A percentile compares a stretch with the other conserved stretches of the same genome.
These are phyloP conservation scores for Agapostemon virescens DNA, from an alignment of 2,888 invertebrate genomes.

Conservation along the genomic window DNA sequence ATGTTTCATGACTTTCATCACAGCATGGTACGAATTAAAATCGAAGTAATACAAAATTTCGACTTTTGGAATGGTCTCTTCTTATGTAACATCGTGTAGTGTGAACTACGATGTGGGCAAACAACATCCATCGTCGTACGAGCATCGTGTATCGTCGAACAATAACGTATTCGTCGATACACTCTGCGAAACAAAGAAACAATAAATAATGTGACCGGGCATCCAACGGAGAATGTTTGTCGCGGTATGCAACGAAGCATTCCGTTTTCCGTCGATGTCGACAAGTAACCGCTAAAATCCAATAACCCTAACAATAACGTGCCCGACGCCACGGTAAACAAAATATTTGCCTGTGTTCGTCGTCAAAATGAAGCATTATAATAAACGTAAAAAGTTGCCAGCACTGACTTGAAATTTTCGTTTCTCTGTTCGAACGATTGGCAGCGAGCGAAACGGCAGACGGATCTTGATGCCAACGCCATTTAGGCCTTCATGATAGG, in stretches of 20 bases:
- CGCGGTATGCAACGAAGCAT: slow-evolving; percentile 32
- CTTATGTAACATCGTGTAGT: slow-evolving; percentile 47
- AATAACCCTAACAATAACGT: slow-evolving; percentile 60
- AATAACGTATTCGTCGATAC: slow-evolving; percentile 29
- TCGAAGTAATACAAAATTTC: slow-evolving; percentile 18
- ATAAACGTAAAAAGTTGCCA: slow-evolving; percentile 78
- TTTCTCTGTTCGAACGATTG: slow-evolving; percentile 76
- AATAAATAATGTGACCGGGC: slow-evolving; percentile 26
- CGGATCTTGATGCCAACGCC: slow-evolving; percentile 72
- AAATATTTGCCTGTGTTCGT: slow-evolving; percentile 56
- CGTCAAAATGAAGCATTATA: slow-evolving; percentile 56
- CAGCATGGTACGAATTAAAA: background rate
- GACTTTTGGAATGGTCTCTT: slow-evolving; percentile 21
- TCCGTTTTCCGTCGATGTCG: slow-evolving; percentile 34
- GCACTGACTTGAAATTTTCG: slow-evolving; percentile 80
- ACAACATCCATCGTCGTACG: slow-evolving; percentile 24
- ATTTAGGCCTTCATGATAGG: slow-evolving; percentile 66
- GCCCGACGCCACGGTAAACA: slow-evolving; percentile 47
- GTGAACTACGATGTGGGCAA: slow-evolving; percentile 4
- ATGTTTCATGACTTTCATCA: slow-evolving; percentile 27
- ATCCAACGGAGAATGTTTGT: slow-evolving; percentile 13
- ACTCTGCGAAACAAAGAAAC: slow-evolving; percentile 21
- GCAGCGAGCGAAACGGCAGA: slow-evolving; percentile 72
- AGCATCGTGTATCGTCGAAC: slow-evolving; percentile 22
- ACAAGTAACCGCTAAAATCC: slow-evolving; percentile 58